A percentile compares a stretch with the other conserved stretches of the same genome.
Conservation (phyloP, 2,113 vertebrate genomes). For the Otus sunia region DNA sequence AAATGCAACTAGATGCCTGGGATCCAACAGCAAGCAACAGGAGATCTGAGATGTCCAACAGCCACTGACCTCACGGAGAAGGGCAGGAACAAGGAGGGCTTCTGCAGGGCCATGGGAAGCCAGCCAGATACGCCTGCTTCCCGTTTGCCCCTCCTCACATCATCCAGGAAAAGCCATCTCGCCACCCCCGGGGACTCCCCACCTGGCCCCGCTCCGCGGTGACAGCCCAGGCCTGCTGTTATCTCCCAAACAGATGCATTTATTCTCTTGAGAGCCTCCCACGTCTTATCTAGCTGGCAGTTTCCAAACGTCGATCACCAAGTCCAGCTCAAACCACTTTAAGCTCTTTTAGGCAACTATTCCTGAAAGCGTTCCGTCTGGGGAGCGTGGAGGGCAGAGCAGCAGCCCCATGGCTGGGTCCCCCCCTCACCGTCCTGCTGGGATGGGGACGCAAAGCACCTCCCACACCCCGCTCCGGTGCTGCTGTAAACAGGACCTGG, state of each 20-base stretch:
- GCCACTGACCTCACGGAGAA: neutral
- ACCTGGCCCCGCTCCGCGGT: neutral
- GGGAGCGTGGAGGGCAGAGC: neutral
- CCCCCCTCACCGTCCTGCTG: neutral
- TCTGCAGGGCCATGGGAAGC: neutral
- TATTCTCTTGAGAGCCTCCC: slow-evolving; percentile 30
- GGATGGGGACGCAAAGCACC: neutral
- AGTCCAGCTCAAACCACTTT: neutral
- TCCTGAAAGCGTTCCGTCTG: neutral
- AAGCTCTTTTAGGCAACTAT: neutral
- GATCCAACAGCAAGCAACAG: neutral
- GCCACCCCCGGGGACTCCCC: neutral
- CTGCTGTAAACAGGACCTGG: slow-evolving; percentile 36
- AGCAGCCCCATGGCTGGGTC: neutral
- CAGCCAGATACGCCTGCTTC: neutral
- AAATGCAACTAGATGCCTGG: neutral
- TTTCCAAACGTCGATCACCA: neutral
- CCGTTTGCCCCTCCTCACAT: neutral
- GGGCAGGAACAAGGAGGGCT: neutral
- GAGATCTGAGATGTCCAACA: rapidly evolving
- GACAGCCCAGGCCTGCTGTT: slow-evolving; percentile 44
- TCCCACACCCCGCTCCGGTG: neutral
- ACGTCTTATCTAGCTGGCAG: slow-evolving; percentile 11
- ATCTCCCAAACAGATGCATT: slow-evolving; percentile 41
- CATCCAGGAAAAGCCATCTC: neutral